Evolutionary conservation across 2,113 vertebrate species (phyloP).

Genomic region (Saccopteryx bilineata): DNA sequence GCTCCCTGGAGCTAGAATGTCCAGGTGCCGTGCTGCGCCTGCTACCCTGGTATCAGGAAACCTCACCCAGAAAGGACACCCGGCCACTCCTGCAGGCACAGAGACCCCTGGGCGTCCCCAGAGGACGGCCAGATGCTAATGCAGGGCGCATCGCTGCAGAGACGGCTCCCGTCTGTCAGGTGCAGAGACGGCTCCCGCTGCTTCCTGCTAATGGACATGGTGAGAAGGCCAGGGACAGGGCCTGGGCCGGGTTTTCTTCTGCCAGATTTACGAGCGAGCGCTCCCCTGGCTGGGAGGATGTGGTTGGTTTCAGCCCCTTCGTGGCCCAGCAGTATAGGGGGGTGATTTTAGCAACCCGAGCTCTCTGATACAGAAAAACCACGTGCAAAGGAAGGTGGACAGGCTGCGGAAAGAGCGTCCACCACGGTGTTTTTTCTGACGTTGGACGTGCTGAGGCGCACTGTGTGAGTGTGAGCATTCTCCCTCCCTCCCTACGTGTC

Average conservation of each 20-base stretch:
- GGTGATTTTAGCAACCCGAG: neutral
- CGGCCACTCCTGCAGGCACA: neutral
- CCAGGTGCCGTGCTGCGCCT: neutral
- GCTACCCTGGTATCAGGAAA: neutral
- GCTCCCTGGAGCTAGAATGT: too few relatives aligned
- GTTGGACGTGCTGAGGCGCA: too few relatives aligned
- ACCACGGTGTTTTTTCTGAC: neutral
- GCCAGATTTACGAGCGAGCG: too few relatives aligned
- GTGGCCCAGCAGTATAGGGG: neutral
- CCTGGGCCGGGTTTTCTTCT: too few relatives aligned
- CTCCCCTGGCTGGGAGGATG: too few relatives aligned
- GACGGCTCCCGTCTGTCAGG: too few relatives aligned
- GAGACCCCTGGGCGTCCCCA: neutral
- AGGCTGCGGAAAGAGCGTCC: neutral
- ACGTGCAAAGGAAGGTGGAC: neutral
- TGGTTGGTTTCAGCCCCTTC: too few relatives aligned
- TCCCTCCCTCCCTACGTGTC: neutral
- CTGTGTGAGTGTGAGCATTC: neutral
- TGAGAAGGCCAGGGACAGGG: too few relatives aligned
- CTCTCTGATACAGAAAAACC: neutral
- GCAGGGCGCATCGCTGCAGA: neutral
- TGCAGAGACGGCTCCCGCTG: neutral
- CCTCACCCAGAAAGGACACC: neutral
- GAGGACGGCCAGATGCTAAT: neutral
- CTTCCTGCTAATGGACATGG: too few relatives aligned